A percentile compares a stretch with the other conserved stretches of the same genome.
Evolutionary conservation across 2,888 invertebrate species (phyloP).

Genomic region (Lordiphosa andalusiaca): DNA sequence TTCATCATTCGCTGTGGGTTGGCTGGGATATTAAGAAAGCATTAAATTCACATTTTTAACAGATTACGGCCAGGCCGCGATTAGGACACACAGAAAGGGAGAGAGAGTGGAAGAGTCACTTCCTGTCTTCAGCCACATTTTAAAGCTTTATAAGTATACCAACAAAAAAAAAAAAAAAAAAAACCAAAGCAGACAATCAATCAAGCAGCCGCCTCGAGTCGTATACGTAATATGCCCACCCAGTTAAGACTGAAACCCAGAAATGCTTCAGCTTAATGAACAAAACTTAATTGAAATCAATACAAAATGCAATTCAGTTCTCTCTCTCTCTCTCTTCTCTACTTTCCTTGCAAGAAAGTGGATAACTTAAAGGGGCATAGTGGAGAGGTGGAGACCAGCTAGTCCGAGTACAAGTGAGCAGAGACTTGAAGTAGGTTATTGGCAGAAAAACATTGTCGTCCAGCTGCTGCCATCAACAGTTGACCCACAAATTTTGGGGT

Average conservation of each 20-base stretch:
- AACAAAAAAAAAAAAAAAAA: too few relatives aligned
- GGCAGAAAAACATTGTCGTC: too few relatives aligned
- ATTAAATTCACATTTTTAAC: conserved; percentile 62
- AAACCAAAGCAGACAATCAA: conserved; percentile 30
- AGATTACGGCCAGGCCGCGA: conserved; percentile 32
- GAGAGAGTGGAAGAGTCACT: neutral
- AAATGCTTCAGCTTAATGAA: neutral
- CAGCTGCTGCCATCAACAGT: too few relatives aligned
- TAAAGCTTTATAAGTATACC: neutral
- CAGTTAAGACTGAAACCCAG: too few relatives aligned
- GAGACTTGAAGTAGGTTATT: too few relatives aligned
- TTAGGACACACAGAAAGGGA: neutral
- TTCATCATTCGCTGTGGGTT: conserved; percentile 9
- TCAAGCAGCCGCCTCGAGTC: conserved; percentile 42
- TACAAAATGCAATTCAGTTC: too few relatives aligned
- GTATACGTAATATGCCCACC: conserved; percentile 32
- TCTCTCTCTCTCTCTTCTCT: too few relatives aligned
- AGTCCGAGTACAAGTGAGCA: too few relatives aligned
- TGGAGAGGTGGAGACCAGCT: neutral
- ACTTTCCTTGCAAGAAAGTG: too few relatives aligned
- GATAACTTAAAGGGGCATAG: neutral
- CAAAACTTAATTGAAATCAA: conserved; percentile 50
- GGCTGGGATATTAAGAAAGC: conserved; percentile 49
- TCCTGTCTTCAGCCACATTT: too few relatives aligned
- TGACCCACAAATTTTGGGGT: too few relatives aligned